phyloP scores from a whole-genome alignment of 2,113 vertebrate species.

The Scatophagus argus region DNA sequence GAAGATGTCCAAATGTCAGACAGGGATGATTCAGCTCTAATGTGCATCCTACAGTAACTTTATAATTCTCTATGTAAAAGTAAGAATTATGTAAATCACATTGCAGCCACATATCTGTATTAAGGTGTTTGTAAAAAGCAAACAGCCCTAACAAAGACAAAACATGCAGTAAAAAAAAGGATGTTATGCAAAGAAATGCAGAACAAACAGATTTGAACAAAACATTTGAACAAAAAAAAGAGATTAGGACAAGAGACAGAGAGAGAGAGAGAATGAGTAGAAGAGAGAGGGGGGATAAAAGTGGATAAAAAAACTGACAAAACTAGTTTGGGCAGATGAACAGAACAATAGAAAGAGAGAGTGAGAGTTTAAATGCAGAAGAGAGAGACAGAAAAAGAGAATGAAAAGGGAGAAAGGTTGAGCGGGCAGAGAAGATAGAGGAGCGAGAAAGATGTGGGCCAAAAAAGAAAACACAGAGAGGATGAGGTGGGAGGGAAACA shows the following conservation, averaged over 20 bases:
- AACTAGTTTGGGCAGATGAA: neutral
- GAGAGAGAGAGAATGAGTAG: neutral
- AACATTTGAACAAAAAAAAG: neutral
- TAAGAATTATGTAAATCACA: neutral
- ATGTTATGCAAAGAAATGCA: neutral
- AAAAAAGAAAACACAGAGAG: constrained; percentile 5
- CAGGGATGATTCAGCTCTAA: neutral
- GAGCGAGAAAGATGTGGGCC: neutral
- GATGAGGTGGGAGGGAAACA: neutral
- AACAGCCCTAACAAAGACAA: neutral
- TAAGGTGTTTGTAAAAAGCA: neutral
- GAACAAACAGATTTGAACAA: neutral
- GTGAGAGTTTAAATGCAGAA: neutral
- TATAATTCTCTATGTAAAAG: neutral
- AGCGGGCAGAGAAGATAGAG: constrained; percentile 15
- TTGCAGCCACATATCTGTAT: neutral
- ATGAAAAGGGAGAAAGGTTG: constrained; percentile 26
- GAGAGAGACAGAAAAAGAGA: neutral
- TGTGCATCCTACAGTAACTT: neutral
- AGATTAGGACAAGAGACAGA: neutral
- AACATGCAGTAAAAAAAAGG: neutral
- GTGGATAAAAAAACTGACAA: neutral
- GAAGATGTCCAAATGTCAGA: no score
- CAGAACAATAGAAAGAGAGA: neutral
- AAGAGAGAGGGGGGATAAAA: no score